Base-by-base conservation (phyloP, 2,113 vertebrate species). In the Cynoglossus semilaevis region DNA sequence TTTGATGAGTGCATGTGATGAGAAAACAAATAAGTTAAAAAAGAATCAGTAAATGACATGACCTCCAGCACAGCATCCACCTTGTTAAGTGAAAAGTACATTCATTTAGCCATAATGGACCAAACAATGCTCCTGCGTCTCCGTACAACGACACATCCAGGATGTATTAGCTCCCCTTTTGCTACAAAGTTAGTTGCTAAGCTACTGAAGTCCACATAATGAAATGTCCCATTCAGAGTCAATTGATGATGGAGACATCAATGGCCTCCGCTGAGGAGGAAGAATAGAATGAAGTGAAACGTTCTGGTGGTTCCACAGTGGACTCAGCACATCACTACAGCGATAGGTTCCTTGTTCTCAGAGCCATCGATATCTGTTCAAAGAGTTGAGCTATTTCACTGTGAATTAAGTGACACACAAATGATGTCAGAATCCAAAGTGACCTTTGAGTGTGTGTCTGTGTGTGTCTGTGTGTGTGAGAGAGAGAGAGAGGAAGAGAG, bases 101-200 rank as follows among this genome's bases (percentile, higher is more conserved):
- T 36, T 67, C 4, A 29, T 47, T 57, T 53, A 65, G 15, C 51
- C 16, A 40, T 53, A 63, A 55, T 71, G 38, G 15, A 13, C 37
- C 22, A 50, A 52, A 52, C 58, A 16, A 47, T 64, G 43, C 18
- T 43, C 4, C 9, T 16, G 14, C 41, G 36, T 63, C 60, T 19
- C 17, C 11, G 12, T 40, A 19, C 51, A 46, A 44, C 17, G 22
- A 71, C 38, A 55, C 53, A 66, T 62, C 66, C 51, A 70, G 67
- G 15, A 62, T 58, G 58, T 47, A 1, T 49, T 6, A 29, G 61
- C 72, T 73, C 7, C 41, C 35, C 43, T 55, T 61, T 49, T 58
- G 51, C 53, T 51, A 40, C 48, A 36, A 9, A 48, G 34, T 72
- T 73, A 61, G 72, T 81, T 85, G 74, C 82, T 74, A 73, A 66